These are phyloP conservation scores for Psilopsiagon aurifrons DNA, from an alignment of 2,113 vertebrate genomes.

Conservation along the genomic window DNA sequence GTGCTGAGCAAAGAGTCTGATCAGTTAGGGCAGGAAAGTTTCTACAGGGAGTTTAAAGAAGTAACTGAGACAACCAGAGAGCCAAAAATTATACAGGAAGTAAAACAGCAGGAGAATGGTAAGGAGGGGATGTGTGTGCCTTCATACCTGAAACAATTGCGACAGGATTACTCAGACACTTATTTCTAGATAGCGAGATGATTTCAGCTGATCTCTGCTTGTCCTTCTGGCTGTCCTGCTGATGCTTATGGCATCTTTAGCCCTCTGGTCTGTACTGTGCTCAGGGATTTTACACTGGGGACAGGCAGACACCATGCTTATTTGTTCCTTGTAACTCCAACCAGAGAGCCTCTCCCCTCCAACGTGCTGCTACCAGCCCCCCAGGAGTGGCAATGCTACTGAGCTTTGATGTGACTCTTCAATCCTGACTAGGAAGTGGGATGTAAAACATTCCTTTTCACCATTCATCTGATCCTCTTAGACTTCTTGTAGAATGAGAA, in stretches of 20 bases:
- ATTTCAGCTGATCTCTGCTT: not conserved
- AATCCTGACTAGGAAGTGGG: not conserved
- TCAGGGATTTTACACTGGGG: not conserved
- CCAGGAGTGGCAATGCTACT: not conserved
- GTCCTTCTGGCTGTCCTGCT: not conserved
- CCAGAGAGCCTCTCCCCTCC: not conserved
- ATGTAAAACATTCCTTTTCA: not conserved
- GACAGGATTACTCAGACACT: not conserved
- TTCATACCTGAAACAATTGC: not conserved
- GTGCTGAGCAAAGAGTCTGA: not conserved
- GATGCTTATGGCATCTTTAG: not conserved
- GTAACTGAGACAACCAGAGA: not conserved
- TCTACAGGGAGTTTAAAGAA: not conserved
- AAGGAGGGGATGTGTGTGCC: not conserved
- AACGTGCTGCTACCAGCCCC: fast-evolving
- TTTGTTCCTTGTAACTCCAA: not conserved
- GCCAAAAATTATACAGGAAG: not conserved
- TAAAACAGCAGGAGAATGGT: not conserved
- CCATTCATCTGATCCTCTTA: not conserved
- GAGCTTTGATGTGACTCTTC: not conserved
- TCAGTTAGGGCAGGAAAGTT: not conserved
- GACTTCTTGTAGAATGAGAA: not conserved
- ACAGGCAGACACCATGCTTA: not conserved
- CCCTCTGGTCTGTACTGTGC: not conserved
- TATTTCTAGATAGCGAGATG: not conserved